phyloP scores from a whole-genome alignment of 2,888 invertebrate genomes.

The Amphiduros pacificus region DNA sequence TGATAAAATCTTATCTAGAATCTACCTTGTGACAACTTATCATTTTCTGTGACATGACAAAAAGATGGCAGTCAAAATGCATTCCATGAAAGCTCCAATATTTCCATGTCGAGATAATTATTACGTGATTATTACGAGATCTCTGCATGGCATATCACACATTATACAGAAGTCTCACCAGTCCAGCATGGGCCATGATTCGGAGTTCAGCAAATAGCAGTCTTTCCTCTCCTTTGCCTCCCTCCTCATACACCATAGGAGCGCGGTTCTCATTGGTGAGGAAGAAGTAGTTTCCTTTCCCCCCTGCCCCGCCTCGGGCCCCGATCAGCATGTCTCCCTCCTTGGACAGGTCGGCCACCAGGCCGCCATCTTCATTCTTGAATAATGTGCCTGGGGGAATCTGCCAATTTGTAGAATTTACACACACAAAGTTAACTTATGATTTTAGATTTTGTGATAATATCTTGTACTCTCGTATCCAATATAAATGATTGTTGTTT shows the following conservation, averaged over 20 bases:
- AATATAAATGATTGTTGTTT: too few species aligned
- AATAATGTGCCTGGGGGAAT: conserved; percentile 85
- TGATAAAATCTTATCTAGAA: too few species aligned
- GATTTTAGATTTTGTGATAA: background rate
- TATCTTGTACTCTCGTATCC: too few species aligned
- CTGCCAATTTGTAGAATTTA: conserved; percentile 37
- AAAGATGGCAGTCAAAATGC: too few species aligned
- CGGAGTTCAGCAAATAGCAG: conserved; percentile 73
- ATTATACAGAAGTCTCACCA: too few species aligned
- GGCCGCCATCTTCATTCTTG: conserved; percentile 61
- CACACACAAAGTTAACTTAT: background rate
- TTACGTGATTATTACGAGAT: too few species aligned
- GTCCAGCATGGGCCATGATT: conserved; percentile 90
- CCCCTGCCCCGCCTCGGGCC: conserved; percentile 93
- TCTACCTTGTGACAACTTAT: too few species aligned
- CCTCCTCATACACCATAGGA: conserved; percentile 65
- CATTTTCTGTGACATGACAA: too few species aligned
- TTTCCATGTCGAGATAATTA: too few species aligned
- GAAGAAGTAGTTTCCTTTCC: conserved; percentile 93
- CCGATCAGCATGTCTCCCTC: conserved; percentile 83
- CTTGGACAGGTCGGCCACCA: conserved; percentile 71
- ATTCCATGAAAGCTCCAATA: too few species aligned
- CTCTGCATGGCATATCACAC: too few species aligned
- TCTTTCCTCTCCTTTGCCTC: conserved; percentile 70
- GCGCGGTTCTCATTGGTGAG: conserved; percentile 75